Percentiles rank a stretch among this genome's conserved stretches.
Evolutionary conservation across 1,140 invertebrate genomes (phyloP).

Genomic region (Phthorimaea operculella): DNA sequence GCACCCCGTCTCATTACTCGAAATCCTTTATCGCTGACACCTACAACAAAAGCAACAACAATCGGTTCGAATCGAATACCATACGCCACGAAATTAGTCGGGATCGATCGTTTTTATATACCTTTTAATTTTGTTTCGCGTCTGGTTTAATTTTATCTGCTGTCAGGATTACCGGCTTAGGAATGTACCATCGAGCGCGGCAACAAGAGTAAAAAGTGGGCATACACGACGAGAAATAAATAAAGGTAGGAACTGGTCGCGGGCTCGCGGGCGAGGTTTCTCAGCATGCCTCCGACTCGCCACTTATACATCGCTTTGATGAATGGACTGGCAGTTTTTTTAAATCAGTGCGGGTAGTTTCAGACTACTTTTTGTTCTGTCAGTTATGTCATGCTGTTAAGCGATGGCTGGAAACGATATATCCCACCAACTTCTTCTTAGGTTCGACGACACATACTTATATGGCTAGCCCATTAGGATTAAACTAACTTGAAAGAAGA

Average conservation of each 20-base stretch:
- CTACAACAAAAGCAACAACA: constrained; percentile 36
- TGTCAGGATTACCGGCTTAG: constrained; percentile 65
- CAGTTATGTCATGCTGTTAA: constrained; percentile 24
- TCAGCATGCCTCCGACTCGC: constrained; percentile 38
- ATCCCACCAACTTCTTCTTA: constrained; percentile 9
- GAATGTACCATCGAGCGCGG: constrained; percentile 53
- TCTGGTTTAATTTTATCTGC: constrained; percentile 68
- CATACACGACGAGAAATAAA: constrained; percentile 63
- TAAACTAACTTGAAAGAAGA: constrained; percentile 24
- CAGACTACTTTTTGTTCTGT: constrained; percentile 28
- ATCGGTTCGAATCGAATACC: constrained; percentile 47
- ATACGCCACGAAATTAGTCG: constrained; percentile 65
- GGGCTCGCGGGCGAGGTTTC: constrained; percentile 53
- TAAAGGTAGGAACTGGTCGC: constrained; percentile 59
- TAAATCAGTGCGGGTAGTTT: constrained; percentile 38
- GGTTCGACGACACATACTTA: neutral
- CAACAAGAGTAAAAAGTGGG: constrained; percentile 57
- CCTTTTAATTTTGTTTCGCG: constrained; percentile 68
- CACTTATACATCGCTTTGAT: constrained; percentile 35
- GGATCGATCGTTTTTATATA: constrained; percentile 61
- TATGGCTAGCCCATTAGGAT: neutral
- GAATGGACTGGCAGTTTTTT: constrained; percentile 57
- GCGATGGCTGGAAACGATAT: neutral
- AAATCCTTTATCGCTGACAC: constrained; percentile 31
- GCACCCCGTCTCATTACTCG: constrained; percentile 30